A percentile compares a stretch with the other conserved stretches of the same genome.
These are phyloP conservation scores for Mesorhabditis sp. DNA, from an alignment of 2,888 invertebrate species.

Conservation along the genomic window DNA sequence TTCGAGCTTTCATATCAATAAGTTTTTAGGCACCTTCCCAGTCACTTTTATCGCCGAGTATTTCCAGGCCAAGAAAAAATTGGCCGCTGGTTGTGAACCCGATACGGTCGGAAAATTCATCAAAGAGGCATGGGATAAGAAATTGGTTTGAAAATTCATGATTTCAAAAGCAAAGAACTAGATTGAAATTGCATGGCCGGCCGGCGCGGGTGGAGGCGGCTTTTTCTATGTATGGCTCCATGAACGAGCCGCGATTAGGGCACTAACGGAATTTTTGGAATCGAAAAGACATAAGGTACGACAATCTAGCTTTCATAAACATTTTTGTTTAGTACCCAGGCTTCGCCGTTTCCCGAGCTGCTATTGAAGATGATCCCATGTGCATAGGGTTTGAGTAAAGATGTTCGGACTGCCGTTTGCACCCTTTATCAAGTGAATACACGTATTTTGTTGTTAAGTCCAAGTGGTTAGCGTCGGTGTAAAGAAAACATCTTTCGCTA, in stretches of 20 bases:
- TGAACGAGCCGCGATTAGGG: slow-evolving; percentile 6
- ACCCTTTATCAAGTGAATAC: no score
- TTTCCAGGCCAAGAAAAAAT: slow-evolving; percentile 34
- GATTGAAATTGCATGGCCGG: slow-evolving; percentile 37
- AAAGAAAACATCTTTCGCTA: no score
- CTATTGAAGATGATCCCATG: no score
- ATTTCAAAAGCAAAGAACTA: slow-evolving; percentile 10
- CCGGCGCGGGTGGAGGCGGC: slow-evolving; percentile 52
- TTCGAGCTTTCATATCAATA: slow-evolving; percentile 2
- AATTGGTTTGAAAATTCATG: background rate
- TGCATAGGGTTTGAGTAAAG: no score
- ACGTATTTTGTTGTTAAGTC: no score
- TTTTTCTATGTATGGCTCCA: slow-evolving; percentile 40
- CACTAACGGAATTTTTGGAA: no score
- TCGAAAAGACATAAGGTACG: no score
- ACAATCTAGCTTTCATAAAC: no score
- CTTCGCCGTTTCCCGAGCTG: no score
- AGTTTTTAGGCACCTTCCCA: slow-evolving; percentile 27
- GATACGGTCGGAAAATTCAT: slow-evolving; percentile 29
- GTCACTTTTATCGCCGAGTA: slow-evolving; percentile 29
- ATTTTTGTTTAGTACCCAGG: no score
- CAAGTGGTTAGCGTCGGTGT: no score
- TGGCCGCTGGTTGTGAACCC: slow-evolving; percentile 43
- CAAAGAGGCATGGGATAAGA: slow-evolving; percentile 14
- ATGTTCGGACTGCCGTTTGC: no score